Evolutionary conservation across 2,888 invertebrate species (phyloP).

Genomic region (Caenorhabditis panamensis): DNA sequence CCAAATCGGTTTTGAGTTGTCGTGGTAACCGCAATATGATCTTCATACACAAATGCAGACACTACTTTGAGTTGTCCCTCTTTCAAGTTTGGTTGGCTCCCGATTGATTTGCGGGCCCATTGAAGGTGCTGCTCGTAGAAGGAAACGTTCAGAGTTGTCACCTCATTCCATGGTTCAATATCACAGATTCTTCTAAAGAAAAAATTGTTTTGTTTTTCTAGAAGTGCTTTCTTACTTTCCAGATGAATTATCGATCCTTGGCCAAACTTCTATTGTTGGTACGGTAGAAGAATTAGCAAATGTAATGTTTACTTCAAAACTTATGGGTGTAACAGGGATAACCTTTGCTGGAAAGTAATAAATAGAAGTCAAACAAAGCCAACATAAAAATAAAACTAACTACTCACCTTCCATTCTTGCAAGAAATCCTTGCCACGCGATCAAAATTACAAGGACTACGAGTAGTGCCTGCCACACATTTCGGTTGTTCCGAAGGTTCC

Average conservation of each 20-base stretch:
- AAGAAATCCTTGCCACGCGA: neutral
- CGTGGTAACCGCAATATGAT: slow-evolving; percentile 12
- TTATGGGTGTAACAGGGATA: neutral
- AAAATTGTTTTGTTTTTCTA: too few relatives aligned
- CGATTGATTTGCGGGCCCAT: slow-evolving; percentile 11
- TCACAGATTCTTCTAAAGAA: slow-evolving; percentile 13
- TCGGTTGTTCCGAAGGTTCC: neutral
- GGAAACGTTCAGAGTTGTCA: neutral
- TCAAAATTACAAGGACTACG: neutral
- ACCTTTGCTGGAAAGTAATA: neutral
- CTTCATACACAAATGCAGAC: slow-evolving; percentile 11
- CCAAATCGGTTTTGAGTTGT: slow-evolving; percentile 16
- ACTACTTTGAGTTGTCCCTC: neutral
- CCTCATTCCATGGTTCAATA: slow-evolving; percentile 11
- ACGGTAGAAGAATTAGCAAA: neutral
- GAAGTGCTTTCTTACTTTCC: neutral
- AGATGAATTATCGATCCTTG: neutral
- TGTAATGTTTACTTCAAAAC: neutral
- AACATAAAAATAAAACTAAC: neutral
- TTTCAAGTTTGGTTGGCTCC: slow-evolving; percentile 6
- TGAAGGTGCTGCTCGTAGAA: slow-evolving; percentile 17
- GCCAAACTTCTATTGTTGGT: neutral
- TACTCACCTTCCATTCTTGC: neutral
- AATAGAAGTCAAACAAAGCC: neutral
- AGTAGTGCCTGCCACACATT: neutral